Percentiles rank a stretch among this genome's conserved stretches.
phyloP scores from a whole-genome alignment of 2,888 invertebrate species.

The Oxyteleia sp. region DNA sequence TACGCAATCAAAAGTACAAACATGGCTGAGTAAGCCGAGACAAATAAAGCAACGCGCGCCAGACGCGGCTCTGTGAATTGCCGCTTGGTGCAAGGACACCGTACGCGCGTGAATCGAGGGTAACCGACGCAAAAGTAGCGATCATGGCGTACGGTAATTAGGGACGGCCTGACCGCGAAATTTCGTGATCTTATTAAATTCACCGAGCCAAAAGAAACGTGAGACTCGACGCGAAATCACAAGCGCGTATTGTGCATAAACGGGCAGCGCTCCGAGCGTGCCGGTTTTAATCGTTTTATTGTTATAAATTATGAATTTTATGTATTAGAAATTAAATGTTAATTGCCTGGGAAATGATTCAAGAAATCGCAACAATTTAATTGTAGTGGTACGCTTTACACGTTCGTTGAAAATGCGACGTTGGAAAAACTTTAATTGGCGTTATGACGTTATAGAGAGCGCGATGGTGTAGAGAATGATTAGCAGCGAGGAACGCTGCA shows the following conservation, averaged over 20 bases:
- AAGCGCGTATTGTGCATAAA: slow-evolving; percentile 25
- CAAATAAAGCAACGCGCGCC: slow-evolving; percentile 69
- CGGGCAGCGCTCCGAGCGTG: slow-evolving; percentile 1
- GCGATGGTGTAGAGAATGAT: no score
- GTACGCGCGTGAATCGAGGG: slow-evolving; percentile 70
- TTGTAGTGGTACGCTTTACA: neutral
- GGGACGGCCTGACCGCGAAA: slow-evolving; percentile 85
- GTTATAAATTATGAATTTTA: slow-evolving; percentile 16
- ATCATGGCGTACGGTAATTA: slow-evolving; percentile 78
- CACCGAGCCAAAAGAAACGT: slow-evolving; percentile 66
- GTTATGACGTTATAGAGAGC: neutral
- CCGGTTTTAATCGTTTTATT: slow-evolving; percentile 7
- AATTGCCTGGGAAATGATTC: neutral
- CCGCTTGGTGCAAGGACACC: slow-evolving; percentile 65
- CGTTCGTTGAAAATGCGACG: neutral
- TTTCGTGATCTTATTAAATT: slow-evolving; percentile 84
- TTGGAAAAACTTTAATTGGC: neutral
- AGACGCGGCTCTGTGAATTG: slow-evolving; percentile 61
- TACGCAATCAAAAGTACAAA: slow-evolving; percentile 73
- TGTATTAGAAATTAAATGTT: neutral
- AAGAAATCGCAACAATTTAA: slow-evolving; percentile 2
- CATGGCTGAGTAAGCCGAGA: slow-evolving; percentile 68
- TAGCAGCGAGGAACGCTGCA: no score
- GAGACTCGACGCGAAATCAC: slow-evolving; percentile 49
- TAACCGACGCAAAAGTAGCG: slow-evolving; percentile 72